Evolutionary conservation across 2,113 vertebrate species (phyloP).

Genomic region (Athene cunicularia): DNA sequence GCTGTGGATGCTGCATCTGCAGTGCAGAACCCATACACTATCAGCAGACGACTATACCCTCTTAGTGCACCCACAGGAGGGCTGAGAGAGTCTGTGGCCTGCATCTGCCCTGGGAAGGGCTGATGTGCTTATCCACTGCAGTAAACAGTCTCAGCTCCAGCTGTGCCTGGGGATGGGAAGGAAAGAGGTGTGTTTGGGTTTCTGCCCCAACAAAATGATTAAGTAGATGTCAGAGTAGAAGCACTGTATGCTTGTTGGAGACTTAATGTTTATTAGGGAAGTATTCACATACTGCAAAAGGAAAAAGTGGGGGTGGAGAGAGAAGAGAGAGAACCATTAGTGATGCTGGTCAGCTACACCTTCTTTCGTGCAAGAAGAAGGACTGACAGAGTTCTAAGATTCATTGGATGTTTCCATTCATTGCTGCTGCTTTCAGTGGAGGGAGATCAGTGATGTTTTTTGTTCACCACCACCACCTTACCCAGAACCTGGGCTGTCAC

Average conservation of each 20-base stretch:
- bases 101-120: neutral
- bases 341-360: neutral
- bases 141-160: neutral
- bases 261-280: neutral
- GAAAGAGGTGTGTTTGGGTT: neutral
- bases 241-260: neutral
- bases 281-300: neutral
- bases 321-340: neutral
- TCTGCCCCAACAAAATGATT: neutral
- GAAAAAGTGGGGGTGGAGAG: neutral
- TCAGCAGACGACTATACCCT: neutral
- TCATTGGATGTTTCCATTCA: neutral
- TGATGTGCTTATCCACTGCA: neutral
- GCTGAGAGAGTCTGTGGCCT: neutral
- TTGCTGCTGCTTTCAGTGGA: neutral
- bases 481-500: neutral
- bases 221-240: neutral
- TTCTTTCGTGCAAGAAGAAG: neutral
- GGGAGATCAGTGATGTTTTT: neutral
- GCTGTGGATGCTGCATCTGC: neutral
- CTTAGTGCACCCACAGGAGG: neutral
- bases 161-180: neutral
- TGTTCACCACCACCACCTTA: neutral
- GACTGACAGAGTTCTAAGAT: neutral
- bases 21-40: accelerated